Evolutionary conservation across 1,140 invertebrate genomes (phyloP), one percentile per base, ranked within the genome.

Genomic region (Hyphantria cunea): DNA sequence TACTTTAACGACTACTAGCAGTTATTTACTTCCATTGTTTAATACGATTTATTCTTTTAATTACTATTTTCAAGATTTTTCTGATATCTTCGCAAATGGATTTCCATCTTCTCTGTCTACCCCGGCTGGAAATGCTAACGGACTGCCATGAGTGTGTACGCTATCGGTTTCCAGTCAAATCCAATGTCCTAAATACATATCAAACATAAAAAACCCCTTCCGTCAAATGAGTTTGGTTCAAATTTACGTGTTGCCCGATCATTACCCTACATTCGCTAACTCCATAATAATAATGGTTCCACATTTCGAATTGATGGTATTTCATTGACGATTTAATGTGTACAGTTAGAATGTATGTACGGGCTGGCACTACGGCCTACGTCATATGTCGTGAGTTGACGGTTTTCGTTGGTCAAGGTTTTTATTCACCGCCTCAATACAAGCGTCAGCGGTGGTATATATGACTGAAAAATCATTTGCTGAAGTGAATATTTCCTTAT

Each of bases 371-470:
- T n/a, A n/a, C 41, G 6, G 6, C 44, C 45, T 58, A 58, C 55
- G 55, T 58, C 55, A 56, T 56, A n/a, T 7, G 15, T 48, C 44
- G 44, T 56, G 54, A 56, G 54, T 37, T 10, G 54, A 39, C 54
- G 25, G 33, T 58, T 58, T 58, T 39, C 55, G 15, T 25, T 32
- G 48, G 55, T 58, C 55, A 58, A 49, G 45, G 45, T 48, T 58
- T 11, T 11, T n/a, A 12, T 9, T n/a, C 6, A n/a, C 31, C 6
- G 14, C 0, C 11, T 17, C 48, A 44, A 33, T 39, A 39, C 2
- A 31, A 49, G 45, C 45, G 44, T 10, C 0, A 58, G 55, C 55
- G 55, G 12, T 39, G 15, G 17, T 12, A 39, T 7, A 37, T 7
- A 10, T 37, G 3, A 11, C 34, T 25, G 17, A 25, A 25, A 25